A percentile compares a stretch with the other conserved stretches of the same genome.
These are phyloP conservation scores for Motacilla alba DNA, from an alignment of 2,113 vertebrate genomes.

Conservation along the genomic window DNA sequence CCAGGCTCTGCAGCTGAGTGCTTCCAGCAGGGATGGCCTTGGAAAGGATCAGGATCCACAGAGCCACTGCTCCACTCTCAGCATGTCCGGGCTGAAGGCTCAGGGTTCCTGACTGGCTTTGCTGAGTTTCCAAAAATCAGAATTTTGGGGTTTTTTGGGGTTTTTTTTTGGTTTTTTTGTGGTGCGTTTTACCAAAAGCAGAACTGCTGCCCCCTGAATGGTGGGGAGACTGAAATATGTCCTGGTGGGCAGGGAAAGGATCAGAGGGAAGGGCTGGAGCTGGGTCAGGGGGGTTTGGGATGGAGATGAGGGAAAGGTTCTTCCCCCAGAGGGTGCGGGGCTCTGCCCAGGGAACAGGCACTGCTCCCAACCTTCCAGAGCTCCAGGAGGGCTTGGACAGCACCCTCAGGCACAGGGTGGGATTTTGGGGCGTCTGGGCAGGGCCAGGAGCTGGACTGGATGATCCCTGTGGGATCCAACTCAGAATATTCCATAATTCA, in stretches of 20 bases:
- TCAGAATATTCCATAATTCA: neutral
- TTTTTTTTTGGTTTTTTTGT: fast-evolving
- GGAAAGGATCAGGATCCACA: neutral
- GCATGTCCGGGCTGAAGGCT: fast-evolving
- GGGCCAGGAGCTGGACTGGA: neutral
- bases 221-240: fast-evolving
- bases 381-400: neutral
- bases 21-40: conserved; percentile 17
- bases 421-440: neutral
- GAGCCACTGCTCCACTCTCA: neutral
- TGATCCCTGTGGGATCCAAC: neutral
- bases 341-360: no score
- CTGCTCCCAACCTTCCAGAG: no score
- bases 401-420: neutral
- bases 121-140: neutral
- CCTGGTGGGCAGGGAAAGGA: neutral
- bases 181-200: neutral
- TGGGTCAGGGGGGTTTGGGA: neutral
- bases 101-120: neutral
- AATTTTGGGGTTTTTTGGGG: fast-evolving
- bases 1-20: neutral
- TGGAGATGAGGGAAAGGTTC: neutral
- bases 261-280: neutral
- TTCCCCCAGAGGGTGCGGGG: neutral
- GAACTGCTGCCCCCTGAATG: neutral